Evolutionary conservation across 2,113 vertebrate genomes (phyloP).

Genomic region (Prolemur simus): DNA sequence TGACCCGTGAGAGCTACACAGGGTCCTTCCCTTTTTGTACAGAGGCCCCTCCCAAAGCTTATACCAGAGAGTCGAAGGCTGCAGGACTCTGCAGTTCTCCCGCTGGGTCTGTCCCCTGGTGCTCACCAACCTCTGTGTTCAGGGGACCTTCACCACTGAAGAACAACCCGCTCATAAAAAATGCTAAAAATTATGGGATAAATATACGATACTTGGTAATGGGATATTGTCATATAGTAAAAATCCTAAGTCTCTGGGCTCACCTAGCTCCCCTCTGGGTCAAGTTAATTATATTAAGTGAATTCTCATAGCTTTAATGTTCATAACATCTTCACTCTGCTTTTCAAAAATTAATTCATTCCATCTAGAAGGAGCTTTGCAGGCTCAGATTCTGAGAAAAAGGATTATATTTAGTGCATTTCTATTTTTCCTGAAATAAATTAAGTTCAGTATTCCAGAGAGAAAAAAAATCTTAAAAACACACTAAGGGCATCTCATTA

Average conservation of each 20-base stretch:
- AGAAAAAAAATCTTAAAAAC: not conserved
- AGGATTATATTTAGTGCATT: constrained; percentile 58
- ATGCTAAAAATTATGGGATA: not conserved
- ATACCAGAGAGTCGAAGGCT: fast-evolving
- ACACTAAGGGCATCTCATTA: not conserved
- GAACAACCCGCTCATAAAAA: not conserved
- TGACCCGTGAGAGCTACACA: fast-evolving
- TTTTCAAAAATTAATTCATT: constrained; percentile 67
- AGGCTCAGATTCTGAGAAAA: constrained; percentile 47
- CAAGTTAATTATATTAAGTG: constrained; percentile 15
- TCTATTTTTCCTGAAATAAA: constrained; percentile 55
- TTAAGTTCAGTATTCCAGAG: not conserved
- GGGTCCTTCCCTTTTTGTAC: no score
- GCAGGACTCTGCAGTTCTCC: fast-evolving
- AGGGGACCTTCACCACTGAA: fast-evolving
- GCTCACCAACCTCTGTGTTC: fast-evolving
- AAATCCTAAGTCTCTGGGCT: not conserved
- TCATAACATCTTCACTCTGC: not conserved
- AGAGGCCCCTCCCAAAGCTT: not conserved
- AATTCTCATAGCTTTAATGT: not conserved
- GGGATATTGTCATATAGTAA: not conserved
- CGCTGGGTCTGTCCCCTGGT: fast-evolving
- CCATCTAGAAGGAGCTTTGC: constrained; percentile 57
- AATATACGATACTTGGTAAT: not conserved
- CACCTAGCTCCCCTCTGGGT: not conserved